Base-by-base conservation (phyloP, 2,113 vertebrate species). In the Chaetorhynchus papuensis region DNA sequence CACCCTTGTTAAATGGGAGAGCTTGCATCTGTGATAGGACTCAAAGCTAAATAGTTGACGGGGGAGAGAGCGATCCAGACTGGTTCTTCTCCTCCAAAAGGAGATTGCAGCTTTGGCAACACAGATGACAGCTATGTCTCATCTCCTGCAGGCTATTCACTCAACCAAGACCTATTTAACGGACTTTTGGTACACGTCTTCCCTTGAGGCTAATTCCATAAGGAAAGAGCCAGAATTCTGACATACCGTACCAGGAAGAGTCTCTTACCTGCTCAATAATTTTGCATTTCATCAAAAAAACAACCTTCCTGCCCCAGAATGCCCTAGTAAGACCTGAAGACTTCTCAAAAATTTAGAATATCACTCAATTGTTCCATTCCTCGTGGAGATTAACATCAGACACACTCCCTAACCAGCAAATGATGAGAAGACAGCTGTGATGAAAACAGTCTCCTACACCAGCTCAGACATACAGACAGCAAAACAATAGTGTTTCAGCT, bases 331-430 rank as follows among this genome's bases (percentile, higher is more conserved):
- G 23, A 66, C 41, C 42, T 22, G 19, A 92, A 89, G 52, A 66
- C 10, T 37, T 80, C 75, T 81, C 39, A 59, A 61, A 96, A 85
- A 42, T 2, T 1, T n/a, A 81, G 5, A 77, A 61, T 57, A 60
- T 66, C 41, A 41, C 42, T 90, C 82, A 42, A 35, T 78, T 83
- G 33, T 86, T 95, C 89, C 16, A 92, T 52, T 77, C 89, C 88
- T 96, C 60, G 37, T 20, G 41, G 72, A 94, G 92, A 96, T 96
- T 93, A 94, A n/a, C 81, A 97, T 96, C 94, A 93, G 88, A 84
- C 85, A 70, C 79, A 68, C 93, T 96, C 93, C 94, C 90, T 68
- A 92, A 92, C 68, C 66, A 93, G 76, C 44, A 93, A 81, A 93
- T 41, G 68, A 95, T 74, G 83, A 88, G 91, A 64, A 95, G 90